Evolutionary conservation across 2,888 invertebrate genomes (phyloP), one percentile per base, ranked within the genome.

Genomic region (Drosophila neonasuta): DNA sequence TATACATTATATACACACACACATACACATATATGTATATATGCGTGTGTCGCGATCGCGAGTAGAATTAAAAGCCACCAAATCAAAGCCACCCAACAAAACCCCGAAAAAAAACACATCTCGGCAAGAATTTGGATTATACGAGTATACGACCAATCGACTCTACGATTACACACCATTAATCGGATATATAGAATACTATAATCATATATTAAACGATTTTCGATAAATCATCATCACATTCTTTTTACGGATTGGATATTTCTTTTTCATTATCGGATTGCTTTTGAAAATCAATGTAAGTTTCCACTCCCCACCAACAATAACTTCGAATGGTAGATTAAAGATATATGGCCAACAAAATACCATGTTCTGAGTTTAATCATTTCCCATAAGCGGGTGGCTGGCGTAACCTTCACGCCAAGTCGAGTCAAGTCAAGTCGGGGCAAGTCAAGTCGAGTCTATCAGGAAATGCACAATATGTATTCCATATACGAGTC

Each of bases 251-350:
- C 11, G 30, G 46, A 54, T 61, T n/a, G 46, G 50, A 63, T 52
- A 58, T 61, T 57, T 73, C 65, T 72, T 55, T 24, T 24, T 20
- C 39, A 15, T 15, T 48, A 51, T 60, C 8, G 88, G 89, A 89
- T 90, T 90, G 90, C 89, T 90, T 89, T 89, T 88, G 79, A 88
- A 86, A 90, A 87, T 78, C 86, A 88, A 89, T 87, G 90, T 90
- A 89, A 90, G 90, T 90, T 73, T 36, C n/a, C 24, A 11, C 9
- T 32, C 32, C 17, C 17, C 17, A 17, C 3, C 17, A 17, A 17
- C 17, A 10, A 9, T 3, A 3, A 3, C 10, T 32, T 4, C 7
- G 13, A 32, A 11, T 48, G 10, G 4, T 20, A 20, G 13, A 36
- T 39, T n/a, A 0, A 11, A 41, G 29, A n/a, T 34, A 15, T 44